Percentiles rank a stretch among this genome's conserved stretches.
These are phyloP conservation scores for Drosophila kokeensis DNA, from an alignment of 2,888 invertebrate species.

Conservation along the genomic window DNA sequence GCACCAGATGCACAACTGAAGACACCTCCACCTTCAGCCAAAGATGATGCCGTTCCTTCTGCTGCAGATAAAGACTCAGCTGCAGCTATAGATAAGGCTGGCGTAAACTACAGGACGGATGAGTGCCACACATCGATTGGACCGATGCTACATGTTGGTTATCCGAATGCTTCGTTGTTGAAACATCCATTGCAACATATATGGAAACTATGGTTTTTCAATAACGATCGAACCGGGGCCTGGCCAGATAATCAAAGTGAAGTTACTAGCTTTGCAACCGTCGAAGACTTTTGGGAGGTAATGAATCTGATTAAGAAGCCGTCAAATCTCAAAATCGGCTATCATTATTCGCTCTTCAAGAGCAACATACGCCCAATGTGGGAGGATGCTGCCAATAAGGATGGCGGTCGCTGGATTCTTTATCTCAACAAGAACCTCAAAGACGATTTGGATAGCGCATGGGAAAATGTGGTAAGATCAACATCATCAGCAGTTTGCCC, in stretches of 20 bases:
- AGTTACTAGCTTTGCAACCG: neutral
- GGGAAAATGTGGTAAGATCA: slow-evolving; percentile 1
- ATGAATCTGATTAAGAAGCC: neutral
- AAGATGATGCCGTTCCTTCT: too few relatives aligned
- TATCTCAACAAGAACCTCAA: neutral
- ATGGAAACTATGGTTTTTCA: neutral
- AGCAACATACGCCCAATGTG: neutral
- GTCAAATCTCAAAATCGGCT: neutral
- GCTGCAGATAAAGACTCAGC: too few relatives aligned
- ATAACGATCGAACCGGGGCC: neutral
- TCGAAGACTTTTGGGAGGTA: slow-evolving; percentile 2
- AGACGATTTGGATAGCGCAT: neutral
- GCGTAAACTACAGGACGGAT: neutral
- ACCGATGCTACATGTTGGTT: neutral
- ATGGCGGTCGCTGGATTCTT: slow-evolving; percentile 7
- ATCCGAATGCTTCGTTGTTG: neutral
- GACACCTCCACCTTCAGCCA: neutral
- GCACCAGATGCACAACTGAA: neutral
- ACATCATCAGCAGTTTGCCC: too few relatives aligned
- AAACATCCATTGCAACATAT: neutral
- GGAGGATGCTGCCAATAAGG: slow-evolving; percentile 1
- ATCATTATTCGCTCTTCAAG: slow-evolving; percentile 7
- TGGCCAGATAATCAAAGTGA: neutral
- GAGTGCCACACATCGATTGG: neutral
- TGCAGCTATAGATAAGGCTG: neutral